Evolutionary conservation across 2,113 vertebrate genomes (phyloP).

Genomic region (Columba livia): DNA sequence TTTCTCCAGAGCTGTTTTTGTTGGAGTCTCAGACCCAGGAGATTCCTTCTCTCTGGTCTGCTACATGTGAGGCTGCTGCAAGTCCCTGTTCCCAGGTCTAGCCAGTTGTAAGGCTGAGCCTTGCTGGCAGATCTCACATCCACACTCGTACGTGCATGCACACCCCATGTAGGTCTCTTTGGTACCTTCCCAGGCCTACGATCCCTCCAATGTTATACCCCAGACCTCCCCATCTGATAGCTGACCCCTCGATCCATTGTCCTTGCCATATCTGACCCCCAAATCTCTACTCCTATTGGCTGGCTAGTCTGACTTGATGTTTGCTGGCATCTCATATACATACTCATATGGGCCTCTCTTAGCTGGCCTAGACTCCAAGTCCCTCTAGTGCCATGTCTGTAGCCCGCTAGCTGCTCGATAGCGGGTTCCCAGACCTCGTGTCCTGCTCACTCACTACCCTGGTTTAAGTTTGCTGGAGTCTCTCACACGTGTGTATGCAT

Average conservation of each 20-base stretch:
- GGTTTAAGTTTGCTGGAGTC: background rate
- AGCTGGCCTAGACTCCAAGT: background rate
- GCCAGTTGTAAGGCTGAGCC: no score
- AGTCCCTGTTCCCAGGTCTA: background rate
- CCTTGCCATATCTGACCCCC: background rate
- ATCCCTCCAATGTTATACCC: no score
- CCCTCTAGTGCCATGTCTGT: background rate
- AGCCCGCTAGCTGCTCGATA: background rate
- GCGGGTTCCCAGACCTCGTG: accelerated
- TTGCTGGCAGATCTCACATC: background rate
- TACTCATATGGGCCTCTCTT: background rate
- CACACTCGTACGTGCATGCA: background rate
- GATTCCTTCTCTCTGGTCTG: background rate
- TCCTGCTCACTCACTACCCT: background rate
- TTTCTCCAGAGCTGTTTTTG: background rate
- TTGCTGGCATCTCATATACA: background rate
- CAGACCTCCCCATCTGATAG: background rate
- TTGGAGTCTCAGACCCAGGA: background rate
- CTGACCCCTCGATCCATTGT: background rate
- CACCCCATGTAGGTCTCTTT: background rate
- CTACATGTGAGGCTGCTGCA: background rate
- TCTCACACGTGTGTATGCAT: background rate
- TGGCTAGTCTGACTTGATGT: background rate
- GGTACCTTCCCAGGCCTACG: background rate
- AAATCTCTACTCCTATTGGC: background rate